These are phyloP conservation scores for Drosophila meridiana DNA, from an alignment of 2,888 invertebrate genomes.

Conservation along the genomic window DNA sequence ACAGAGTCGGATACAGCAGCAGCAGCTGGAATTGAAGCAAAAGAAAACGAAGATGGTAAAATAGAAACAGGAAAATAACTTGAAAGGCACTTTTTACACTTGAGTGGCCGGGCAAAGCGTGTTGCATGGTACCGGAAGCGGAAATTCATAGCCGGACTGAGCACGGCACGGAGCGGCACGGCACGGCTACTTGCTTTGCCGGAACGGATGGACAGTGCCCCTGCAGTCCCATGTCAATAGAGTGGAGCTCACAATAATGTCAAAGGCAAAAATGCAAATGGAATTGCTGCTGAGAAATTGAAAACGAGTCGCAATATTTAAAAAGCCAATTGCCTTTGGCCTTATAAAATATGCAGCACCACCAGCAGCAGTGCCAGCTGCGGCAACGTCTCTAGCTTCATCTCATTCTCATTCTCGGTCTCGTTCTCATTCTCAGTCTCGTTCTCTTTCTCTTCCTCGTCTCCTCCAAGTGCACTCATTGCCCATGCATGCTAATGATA, in stretches of 20 bases:
- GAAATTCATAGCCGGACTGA: slow-evolving; percentile 74
- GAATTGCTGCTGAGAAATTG: slow-evolving; percentile 65
- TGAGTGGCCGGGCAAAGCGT: slow-evolving; percentile 70
- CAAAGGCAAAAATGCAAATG: slow-evolving; percentile 71
- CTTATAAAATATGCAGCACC: slow-evolving; percentile 52
- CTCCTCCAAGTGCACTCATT: slow-evolving; percentile 52
- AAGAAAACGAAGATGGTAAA: slow-evolving; percentile 50
- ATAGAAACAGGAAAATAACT: slow-evolving; percentile 70
- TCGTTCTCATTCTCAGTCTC: background rate
- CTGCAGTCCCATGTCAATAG: slow-evolving; percentile 68
- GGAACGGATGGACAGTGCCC: slow-evolving; percentile 40
- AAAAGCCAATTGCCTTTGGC: slow-evolving; percentile 54
- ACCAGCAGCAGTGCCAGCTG: slow-evolving; percentile 32
- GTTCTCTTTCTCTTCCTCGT: background rate
- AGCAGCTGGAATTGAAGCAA: slow-evolving; percentile 16
- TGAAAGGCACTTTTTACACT: slow-evolving; percentile 77
- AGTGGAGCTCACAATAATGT: slow-evolving; percentile 47
- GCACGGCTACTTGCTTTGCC: slow-evolving; percentile 63
- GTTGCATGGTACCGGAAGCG: slow-evolving; percentile 72
- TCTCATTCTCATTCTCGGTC: background rate
- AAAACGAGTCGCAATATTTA: slow-evolving; percentile 69
- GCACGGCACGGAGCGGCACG: slow-evolving; percentile 41
- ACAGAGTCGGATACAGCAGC: slow-evolving; percentile 6
- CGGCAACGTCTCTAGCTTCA: slow-evolving; percentile 14
- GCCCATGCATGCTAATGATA: slow-evolving; percentile 66